Base-by-base conservation (phyloP, 2,888 invertebrate species). In the Drosophila setosimentum region DNA sequence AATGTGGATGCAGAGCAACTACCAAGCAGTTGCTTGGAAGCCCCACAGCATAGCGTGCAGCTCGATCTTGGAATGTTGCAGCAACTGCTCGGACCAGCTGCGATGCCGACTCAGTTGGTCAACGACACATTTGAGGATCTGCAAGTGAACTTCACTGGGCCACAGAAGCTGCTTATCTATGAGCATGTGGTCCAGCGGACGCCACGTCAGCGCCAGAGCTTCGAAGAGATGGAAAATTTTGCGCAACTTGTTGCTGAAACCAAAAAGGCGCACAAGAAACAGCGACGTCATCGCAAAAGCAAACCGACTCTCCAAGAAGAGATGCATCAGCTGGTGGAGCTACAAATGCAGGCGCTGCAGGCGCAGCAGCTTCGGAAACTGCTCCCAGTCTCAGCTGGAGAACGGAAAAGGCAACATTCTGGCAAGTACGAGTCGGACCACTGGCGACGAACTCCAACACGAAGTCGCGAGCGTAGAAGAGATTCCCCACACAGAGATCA, bases 301-400 rank as follows among this genome's bases (percentile, higher is more conserved):
- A 92, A 92, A 68, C 91, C 92, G 3, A 92, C 93, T 3, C 80
- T 91, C 11, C 91, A 87, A 13, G 93, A 93, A 72, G 91, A 93
- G 68, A 78, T 93, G 33, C 86, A 91, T 13, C 88, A 91, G 55
- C 73, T 93, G 40, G 90, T 93, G 8, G 76, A 89, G 3, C 68
- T 92, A 16, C 93, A 93, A 82, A 93, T 93, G 93, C 80, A 91
- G 62, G 91, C 93, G 3, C 55, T 93, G 37, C 42, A 61, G 42
- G 21, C 3, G 54, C 7, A 58, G 49, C 27, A 67, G 58, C 42
- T 60, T 27, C 13, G 51, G 51, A 18, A 13, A 61, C n/a, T 8
- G 8, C 29, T 16, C 13, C 3, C 29, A 16, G 16, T 10, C 21
- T 29, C 3, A 42, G 30, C 57, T 10, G 6, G 30, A 16, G 57